phyloP scores from a whole-genome alignment of 2,888 invertebrate genomes.

The Dusona sp. region DNA sequence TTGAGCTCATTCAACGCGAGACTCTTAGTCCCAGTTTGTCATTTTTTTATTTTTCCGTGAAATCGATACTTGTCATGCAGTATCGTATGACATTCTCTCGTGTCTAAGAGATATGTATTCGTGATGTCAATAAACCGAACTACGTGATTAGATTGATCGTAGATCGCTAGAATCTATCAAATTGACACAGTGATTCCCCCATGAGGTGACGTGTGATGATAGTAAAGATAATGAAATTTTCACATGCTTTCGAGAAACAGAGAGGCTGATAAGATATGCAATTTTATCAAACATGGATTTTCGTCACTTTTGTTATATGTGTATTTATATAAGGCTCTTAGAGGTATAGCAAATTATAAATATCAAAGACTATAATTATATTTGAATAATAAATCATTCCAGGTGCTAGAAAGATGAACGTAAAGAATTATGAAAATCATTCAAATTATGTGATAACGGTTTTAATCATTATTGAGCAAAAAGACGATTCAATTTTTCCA shows the following conservation, averaged over 20 bases:
- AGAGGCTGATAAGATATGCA: no score
- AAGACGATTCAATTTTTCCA: not conserved
- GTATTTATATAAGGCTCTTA: no score
- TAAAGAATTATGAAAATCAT: not conserved
- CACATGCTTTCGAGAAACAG: not conserved
- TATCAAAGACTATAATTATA: not conserved
- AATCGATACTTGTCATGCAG: constrained; percentile 57
- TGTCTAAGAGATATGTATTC: constrained; percentile 25
- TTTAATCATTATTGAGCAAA: not conserved
- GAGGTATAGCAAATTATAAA: not conserved
- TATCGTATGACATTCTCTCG: constrained; percentile 52
- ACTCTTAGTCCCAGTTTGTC: not conserved
- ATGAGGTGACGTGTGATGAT: not conserved
- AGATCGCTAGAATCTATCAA: constrained; percentile 41
- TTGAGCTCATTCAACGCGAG: not conserved
- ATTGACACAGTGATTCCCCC: not conserved
- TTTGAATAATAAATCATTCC: not conserved
- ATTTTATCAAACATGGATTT: no score
- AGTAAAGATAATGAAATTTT: not conserved
- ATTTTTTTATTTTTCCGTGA: constrained; percentile 36
- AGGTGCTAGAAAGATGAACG: not conserved
- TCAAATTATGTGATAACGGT: not conserved
- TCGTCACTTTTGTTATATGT: no score
- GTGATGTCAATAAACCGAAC: constrained; percentile 46
- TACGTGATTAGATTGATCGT: constrained; percentile 26